Conservation (phyloP, 2,113 vertebrate species). For the Saguinus midas region DNA sequence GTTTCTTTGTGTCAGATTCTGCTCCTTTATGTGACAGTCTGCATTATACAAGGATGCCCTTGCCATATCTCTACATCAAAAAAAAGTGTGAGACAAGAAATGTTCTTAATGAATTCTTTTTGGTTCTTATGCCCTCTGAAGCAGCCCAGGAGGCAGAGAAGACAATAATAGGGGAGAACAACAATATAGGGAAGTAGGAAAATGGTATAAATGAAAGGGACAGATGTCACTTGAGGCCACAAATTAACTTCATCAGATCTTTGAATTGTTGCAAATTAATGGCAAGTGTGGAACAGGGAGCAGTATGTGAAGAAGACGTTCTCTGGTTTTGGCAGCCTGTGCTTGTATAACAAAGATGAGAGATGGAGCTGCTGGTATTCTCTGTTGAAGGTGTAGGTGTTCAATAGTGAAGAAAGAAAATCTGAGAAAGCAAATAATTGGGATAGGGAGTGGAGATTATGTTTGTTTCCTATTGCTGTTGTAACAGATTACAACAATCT, state of each 20-base stretch:
- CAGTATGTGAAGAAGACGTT: constrained; percentile 37
- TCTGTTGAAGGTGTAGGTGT: background rate
- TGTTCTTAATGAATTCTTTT: constrained; percentile 5
- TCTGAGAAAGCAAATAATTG: background rate
- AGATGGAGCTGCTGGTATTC: background rate
- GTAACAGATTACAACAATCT: background rate
- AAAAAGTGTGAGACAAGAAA: background rate
- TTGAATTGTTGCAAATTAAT: constrained; percentile 36
- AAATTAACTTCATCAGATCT: constrained; percentile 52
- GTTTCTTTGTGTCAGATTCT: background rate
- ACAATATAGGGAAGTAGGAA: constrained; percentile 20
- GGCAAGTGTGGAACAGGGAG: background rate
- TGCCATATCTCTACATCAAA: constrained; percentile 1
- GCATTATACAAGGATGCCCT: background rate
- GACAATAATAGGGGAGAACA: constrained; percentile 28
- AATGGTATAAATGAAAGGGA: constrained; percentile 36
- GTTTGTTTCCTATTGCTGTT: background rate
- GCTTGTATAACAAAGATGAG: constrained; percentile 29
- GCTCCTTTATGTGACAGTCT: background rate
- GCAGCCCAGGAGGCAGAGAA: constrained; percentile 46
- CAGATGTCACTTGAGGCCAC: constrained; percentile 47
- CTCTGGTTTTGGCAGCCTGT: constrained; percentile 12
- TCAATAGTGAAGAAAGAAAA: background rate
- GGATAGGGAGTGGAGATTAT: background rate
- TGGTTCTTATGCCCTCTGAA: background rate